Evolutionary conservation across 2,888 invertebrate species (phyloP).

Genomic region (Rosalia funebris): DNA sequence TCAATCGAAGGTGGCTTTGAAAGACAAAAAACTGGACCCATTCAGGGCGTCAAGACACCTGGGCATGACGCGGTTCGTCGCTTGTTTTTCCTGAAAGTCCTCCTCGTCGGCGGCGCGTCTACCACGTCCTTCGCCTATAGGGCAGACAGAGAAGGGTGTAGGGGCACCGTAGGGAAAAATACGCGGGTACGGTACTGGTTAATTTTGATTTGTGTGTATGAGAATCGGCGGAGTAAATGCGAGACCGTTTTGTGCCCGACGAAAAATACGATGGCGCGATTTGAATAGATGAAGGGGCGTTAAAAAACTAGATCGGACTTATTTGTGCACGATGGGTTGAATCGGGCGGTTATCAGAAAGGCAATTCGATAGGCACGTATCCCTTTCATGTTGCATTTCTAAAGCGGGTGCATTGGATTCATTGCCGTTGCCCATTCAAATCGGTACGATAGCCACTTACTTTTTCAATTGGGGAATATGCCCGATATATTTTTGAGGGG

Average conservation of each 20-base stretch:
- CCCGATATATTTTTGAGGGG: background rate
- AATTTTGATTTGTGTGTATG: constrained; percentile 30
- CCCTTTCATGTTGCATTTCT: background rate
- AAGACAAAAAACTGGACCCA: constrained; percentile 34
- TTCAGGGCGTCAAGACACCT: constrained; percentile 35
- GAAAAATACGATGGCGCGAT: constrained; percentile 6
- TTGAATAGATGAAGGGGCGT: constrained; percentile 3
- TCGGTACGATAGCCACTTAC: no score
- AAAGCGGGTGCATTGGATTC: background rate
- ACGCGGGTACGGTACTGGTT: constrained; percentile 12
- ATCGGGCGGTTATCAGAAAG: background rate
- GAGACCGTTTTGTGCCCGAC: background rate
- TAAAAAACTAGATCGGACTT: background rate
- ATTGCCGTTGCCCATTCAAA: no score
- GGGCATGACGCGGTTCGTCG: constrained; percentile 24
- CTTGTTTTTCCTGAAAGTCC: constrained; percentile 20
- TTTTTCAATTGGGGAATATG: background rate
- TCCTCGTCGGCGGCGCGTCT: background rate
- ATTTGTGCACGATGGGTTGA: background rate
- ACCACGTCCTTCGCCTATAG: background rate
- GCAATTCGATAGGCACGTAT: background rate
- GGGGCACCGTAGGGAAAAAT: background rate
- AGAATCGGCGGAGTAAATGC: constrained; percentile 10
- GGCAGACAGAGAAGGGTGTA: constrained; percentile 8
- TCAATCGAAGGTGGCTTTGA: constrained; percentile 36